Evolutionary conservation across 2,113 vertebrate species (phyloP), one percentile per base, ranked within the genome.

Genomic region (Forbesichthys papilliferus): DNA sequence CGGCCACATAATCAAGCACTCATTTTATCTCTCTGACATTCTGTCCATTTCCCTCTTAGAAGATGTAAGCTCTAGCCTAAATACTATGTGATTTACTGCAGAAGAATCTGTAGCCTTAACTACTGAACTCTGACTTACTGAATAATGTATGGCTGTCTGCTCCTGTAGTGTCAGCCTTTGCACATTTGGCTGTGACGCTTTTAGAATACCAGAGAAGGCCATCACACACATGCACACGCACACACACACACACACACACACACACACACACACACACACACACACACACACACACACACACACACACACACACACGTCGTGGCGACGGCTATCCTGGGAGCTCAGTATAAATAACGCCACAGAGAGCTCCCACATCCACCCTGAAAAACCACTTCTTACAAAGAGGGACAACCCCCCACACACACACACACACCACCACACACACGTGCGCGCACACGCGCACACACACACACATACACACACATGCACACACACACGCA

Each of bases 371-470:
- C 75, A 85, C 77, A 79, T 84, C 27, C 57, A 77, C 13, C 64
- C 59, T 87, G 79, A 84, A 79, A 77, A 68, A 68, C 71, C 56
- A 60, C 83, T 79, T 78, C 80, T 71, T 69, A 78, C 79, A 76
- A 73, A 3, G 46, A 11, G 61, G 36, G 61, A 14, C 5, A 12
- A 46, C 47, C 61, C 48, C 61, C 73, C 61, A 62, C 61, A 20
- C 16, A 56, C 73, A 20, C 58, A 60, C 56, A 36, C 73, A 46
- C 58, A 60, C 56, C 48, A 4, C 18, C 48, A 20, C 48, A 27
- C 59, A 33, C 66, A 68, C 42, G 48, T 27, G 27, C 27, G 2
- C 16, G 18, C 46, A 12, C 61, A 62, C 8, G 5, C 47, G 27
- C 46, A 12, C 61, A 62, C 61, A 20, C 16, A 56, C 73, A 20